Conservation (phyloP, 2,797 vertebrate genomes). For the Notamacropus eugenii region DNA sequence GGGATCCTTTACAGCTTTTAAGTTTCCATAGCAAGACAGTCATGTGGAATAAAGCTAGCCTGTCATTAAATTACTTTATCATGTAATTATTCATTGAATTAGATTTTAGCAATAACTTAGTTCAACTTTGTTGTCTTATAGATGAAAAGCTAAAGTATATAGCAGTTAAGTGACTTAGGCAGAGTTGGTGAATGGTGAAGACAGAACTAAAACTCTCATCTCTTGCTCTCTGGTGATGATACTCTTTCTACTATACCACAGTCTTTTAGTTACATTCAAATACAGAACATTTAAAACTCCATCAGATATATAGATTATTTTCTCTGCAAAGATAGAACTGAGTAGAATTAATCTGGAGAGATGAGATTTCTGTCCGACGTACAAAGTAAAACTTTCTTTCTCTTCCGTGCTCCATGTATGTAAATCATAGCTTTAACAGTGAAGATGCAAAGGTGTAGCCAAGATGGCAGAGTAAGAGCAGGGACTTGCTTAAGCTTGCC, state of each 20-base stretch:
- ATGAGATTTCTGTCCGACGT: conserved; percentile 2
- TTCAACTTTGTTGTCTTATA: not conserved
- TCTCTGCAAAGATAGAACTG: not conserved
- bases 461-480: too few species aligned
- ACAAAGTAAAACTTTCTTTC: conserved; percentile 8
- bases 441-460: not conserved
- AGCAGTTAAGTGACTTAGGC: not conserved
- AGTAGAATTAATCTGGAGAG: conserved; percentile 10
- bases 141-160: not conserved
- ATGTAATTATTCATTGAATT: not conserved
- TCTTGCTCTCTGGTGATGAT: not conserved
- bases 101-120: not conserved
- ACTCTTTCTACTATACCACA: not conserved
- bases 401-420: conserved; percentile 30
- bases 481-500: too few species aligned
- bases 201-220: not conserved
- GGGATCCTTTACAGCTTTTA: not conserved
- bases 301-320: not conserved
- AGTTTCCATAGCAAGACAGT: too few species aligned
- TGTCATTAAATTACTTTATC: not conserved
- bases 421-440: conserved; percentile 41
- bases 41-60: not conserved
- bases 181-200: not conserved
- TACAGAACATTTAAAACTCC: not conserved
- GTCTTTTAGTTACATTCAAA: not conserved